Evolutionary conservation across 23 tunicate genomes (phyloP).

Genomic region (Clavelina lepadiformis): DNA sequence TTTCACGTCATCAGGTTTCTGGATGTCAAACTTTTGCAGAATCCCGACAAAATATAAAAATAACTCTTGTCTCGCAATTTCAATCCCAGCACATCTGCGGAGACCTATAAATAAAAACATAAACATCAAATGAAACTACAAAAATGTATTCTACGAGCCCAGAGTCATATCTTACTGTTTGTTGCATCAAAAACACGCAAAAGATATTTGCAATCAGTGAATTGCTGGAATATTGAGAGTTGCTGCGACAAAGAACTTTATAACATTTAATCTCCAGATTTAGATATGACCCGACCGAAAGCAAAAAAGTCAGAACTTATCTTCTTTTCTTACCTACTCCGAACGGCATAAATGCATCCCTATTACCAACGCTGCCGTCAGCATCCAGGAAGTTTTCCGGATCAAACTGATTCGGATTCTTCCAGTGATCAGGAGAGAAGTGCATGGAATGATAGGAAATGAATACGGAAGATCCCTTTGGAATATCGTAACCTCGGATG

Average conservation of each 20-base stretch:
- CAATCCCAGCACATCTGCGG: conserved; percentile 18
- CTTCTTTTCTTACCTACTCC: conserved; percentile 28
- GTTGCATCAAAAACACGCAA: too few relatives aligned
- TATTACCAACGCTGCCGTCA: conserved; percentile 16
- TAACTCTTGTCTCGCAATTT: conserved; percentile 18
- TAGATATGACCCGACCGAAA: too few relatives aligned
- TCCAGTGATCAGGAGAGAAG: conserved; percentile 14
- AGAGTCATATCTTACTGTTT: too few relatives aligned
- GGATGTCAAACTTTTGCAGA: conserved; percentile 13
- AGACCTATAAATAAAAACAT: conserved; percentile 9
- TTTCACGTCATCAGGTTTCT: conserved; percentile 2
- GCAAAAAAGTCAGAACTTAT: too few relatives aligned
- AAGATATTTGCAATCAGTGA: too few relatives aligned
- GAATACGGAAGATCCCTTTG: conserved; percentile 3
- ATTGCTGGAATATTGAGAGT: too few relatives aligned
- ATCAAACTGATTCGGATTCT: conserved; percentile 22
- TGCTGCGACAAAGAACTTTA: too few relatives aligned
- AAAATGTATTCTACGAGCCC: too few relatives aligned
- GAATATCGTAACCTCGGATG: conserved; percentile 16
- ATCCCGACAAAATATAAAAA: conserved; percentile 20
- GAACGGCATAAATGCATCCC: conserved; percentile 26
- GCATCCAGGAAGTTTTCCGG: conserved; percentile 30
- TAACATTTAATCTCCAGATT: too few relatives aligned
- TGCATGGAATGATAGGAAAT: conserved; percentile 10
- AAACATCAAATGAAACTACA: too few relatives aligned